Evolutionary conservation across 64 coral and sea anemone species (phyloP), one percentile per base, ranked within the genome.

Genomic region (Pocillopora verrucosa): DNA sequence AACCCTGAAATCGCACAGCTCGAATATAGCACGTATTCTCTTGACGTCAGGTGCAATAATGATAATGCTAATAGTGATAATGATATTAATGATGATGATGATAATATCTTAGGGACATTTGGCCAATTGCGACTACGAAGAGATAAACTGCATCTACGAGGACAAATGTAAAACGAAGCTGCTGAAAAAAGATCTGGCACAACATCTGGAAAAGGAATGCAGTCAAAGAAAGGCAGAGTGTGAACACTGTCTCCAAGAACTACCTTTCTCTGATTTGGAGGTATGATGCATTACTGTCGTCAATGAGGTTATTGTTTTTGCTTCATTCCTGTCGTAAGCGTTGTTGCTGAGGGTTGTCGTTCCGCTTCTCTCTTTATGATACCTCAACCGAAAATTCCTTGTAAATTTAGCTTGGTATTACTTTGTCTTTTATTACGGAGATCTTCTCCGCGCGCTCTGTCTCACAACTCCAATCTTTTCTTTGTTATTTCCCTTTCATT

Each of bases 141-240:
- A 84, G 63, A 69, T 92, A 64, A 30, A 35, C 24, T 92, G 90
- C 61, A 25, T 91, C 30, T 63, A 76, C 77, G 58, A 59, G 11
- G 25, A 67, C 5, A 72, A 85, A 4, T 92, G 90, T 67, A 20
- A 62, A 12, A 68, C 25, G n/a, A 78, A 87, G 24, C 34, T 92
- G 13, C 51, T 86, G 0, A 80, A 59, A 74, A 60, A 17, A 0
- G 24, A 56, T 14, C 16, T 92, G 14, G 41, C 75, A 0, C 24
- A 78, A 22, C 90, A 92, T 78, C 90, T 92, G n/a, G 16, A 92
- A 12, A 56, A 60, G 2, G 75, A 92, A 59, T 92, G 90, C 41
- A 59, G n/a, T 20, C 77, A 87, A 59, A 87, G 90, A 20, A 61
- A 72, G 38, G 58, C 13, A 16, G 22, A 26, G 2, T 92, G 90